Percentiles rank a stretch among this genome's conserved stretches.
Conservation (phyloP, 2,113 vertebrate genomes). For the Myanophis thanlyinensis region DNA sequence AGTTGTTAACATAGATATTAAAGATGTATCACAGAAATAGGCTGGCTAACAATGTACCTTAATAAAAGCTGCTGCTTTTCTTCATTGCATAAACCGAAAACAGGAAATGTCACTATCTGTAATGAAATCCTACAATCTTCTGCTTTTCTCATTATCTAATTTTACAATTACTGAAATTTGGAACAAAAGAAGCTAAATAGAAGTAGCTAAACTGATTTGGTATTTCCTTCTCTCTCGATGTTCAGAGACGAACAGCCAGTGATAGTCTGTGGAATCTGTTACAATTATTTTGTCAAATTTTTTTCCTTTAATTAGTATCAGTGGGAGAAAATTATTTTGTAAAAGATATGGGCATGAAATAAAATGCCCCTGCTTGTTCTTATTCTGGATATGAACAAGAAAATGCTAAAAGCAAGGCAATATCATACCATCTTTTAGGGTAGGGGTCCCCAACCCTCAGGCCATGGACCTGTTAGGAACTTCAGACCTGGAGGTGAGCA, state of each 20-base stretch:
- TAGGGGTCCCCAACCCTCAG: background rate
- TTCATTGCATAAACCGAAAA: background rate
- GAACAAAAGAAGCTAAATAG: background rate
- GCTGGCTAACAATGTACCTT: background rate
- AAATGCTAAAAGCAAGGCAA: background rate
- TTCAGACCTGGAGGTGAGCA: background rate
- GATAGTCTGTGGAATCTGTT: background rate
- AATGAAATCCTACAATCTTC: background rate
- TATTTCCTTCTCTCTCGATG: background rate
- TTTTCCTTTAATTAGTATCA: background rate
- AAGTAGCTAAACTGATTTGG: background rate
- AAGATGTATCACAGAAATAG: constrained; percentile 23
- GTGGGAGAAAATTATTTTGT: background rate
- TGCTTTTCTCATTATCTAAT: background rate
- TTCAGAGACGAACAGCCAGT: background rate
- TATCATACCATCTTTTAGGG: background rate
- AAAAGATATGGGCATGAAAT: background rate
- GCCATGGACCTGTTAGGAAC: background rate
- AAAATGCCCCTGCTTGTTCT: background rate
- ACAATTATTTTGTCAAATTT: background rate
- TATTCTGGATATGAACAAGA: background rate
- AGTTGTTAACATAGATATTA: background rate
- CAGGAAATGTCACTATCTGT: background rate
- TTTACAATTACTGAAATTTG: background rate
- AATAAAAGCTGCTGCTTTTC: background rate